Evolutionary conservation across 2,797 vertebrate species (phyloP).

Genomic region (Centroberyx gerrardi): DNA sequence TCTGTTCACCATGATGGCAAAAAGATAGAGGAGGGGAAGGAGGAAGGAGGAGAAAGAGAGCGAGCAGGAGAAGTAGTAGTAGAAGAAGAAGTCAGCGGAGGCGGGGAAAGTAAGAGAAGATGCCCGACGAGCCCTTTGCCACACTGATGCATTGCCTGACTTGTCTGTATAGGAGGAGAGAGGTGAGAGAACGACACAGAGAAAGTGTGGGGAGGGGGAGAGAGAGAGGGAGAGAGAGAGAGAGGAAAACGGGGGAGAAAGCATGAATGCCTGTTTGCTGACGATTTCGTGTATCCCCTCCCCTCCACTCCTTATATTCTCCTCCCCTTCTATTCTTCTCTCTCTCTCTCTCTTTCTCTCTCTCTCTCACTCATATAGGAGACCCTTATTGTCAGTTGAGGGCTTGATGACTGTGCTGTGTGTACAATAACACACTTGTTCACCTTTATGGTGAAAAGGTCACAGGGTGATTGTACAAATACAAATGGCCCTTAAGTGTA

Average conservation of each 20-base stretch:
- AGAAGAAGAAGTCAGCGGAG: neutral
- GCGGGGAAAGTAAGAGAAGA: constrained; percentile 25
- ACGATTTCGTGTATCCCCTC: constrained; percentile 70
- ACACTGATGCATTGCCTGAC: constrained; percentile 69
- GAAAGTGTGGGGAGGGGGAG: constrained; percentile 35
- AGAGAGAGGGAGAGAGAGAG: constrained; percentile 23
- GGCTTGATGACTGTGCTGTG: neutral
- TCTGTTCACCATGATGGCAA: constrained; percentile 86
- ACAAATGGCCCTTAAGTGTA: neutral
- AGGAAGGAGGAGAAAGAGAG: constrained; percentile 33
- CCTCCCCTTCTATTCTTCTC: constrained; percentile 53
- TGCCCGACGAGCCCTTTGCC: constrained; percentile 42
- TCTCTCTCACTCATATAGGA: neutral
- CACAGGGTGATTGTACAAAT: neutral
- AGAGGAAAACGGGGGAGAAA: constrained; percentile 58
- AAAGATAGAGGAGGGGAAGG: constrained; percentile 46
- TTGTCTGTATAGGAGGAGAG: constrained; percentile 64
- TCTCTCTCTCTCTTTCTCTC: constrained; percentile 12
- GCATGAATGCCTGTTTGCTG: constrained; percentile 73
- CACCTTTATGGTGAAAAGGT: neutral
- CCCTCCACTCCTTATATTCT: constrained; percentile 61
- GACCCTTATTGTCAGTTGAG: constrained; percentile 5
- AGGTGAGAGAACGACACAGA: constrained; percentile 67
- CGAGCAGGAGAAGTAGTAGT: constrained; percentile 3
- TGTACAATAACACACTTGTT: neutral